Base-by-base conservation (phyloP, 2,888 invertebrate genomes). In the Pyrochroa serraticornis region DNA sequence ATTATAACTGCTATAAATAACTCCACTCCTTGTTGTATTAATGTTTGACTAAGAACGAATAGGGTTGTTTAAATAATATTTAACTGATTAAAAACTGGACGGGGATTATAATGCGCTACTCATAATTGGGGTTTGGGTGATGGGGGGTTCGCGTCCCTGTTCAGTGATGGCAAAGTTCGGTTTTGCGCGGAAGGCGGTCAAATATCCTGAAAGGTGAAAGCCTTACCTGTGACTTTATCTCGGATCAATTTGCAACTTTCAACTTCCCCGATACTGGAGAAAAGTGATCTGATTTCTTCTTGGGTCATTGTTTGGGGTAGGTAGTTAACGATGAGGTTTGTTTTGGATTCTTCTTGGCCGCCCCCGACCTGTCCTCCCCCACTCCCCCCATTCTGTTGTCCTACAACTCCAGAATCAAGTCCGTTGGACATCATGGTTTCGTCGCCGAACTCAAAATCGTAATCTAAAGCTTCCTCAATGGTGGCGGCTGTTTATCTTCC, bases 261-360 rank as follows among this genome's bases (percentile, higher is more conserved):
- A 63, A 99, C 96, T 80, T 98, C 98, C 56, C 99, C 99, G 77
- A 99, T 97, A 79, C 95, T 95, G 53, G 96, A 94, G 83, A 99
- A 99, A 51, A 99, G 86, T 55, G 96, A 95, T 64, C 97, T 87
- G 66, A 99, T 98, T 82, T 98, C 98, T 81, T 98, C 98, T 82
- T 99, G 98, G 54, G 96, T 96, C 99, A 99, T 99, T 72, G 94
- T 97, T 85, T 99, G 99, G 63, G 99, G 99, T 81, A 99, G 87
- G 82, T 99, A 99, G 85, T 99, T 99, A 77, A 99, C 98, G 82
- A 99, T 99, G 71, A 99, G 88, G 84, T 99, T 99, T 72, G 98
- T 99, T 84, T 95, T 93, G 75, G 93, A 94, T 84, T 96, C 95
- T 82, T 93, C 92, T 75, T 90, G 88, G 76, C 91, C 91, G 39